phyloP scores from a whole-genome alignment of 1,140 invertebrate genomes.

The Chionoecetes opilio region DNA sequence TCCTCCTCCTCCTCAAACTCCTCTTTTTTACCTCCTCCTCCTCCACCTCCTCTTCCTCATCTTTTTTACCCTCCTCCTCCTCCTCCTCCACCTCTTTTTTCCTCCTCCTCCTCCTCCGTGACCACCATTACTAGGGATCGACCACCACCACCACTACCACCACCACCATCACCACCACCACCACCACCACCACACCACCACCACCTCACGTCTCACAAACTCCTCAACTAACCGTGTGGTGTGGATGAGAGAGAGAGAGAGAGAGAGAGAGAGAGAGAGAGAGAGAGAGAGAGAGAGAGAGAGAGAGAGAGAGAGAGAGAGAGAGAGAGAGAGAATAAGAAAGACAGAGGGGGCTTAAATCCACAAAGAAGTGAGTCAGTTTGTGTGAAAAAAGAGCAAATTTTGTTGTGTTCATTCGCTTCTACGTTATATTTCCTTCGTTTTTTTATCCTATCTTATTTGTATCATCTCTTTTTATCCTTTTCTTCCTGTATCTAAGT shows the following conservation, averaged over 20 bases:
- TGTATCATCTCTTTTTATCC: neutral
- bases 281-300: slow-evolving; percentile 59
- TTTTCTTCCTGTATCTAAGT: neutral
- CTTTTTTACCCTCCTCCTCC: neutral
- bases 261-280: slow-evolving; percentile 57
- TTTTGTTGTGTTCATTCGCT: neutral
- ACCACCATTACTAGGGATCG: too few relatives aligned
- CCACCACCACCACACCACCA: too few relatives aligned
- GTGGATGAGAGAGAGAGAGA: too few relatives aligned
- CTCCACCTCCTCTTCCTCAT: neutral
- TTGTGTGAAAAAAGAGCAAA: neutral
- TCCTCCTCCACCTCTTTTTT: neutral
- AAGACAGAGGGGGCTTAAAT: too few relatives aligned
- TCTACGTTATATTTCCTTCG: neutral
- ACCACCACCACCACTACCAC: too few relatives aligned
- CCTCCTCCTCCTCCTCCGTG: neutral
- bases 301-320: slow-evolving; percentile 49
- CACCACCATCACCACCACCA: too few relatives aligned
- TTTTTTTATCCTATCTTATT: neutral
- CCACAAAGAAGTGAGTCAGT: too few relatives aligned
- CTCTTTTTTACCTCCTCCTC: neutral
- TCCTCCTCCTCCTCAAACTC: neutral
- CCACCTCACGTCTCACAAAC: too few relatives aligned
- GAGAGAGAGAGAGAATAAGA: slow-evolving; percentile 38
- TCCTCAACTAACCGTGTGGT: too few relatives aligned